Evolutionary conservation across 2,797 vertebrate species (phyloP), one percentile per base, ranked within the genome.

Genomic region (Hemibagrus guttatus): DNA sequence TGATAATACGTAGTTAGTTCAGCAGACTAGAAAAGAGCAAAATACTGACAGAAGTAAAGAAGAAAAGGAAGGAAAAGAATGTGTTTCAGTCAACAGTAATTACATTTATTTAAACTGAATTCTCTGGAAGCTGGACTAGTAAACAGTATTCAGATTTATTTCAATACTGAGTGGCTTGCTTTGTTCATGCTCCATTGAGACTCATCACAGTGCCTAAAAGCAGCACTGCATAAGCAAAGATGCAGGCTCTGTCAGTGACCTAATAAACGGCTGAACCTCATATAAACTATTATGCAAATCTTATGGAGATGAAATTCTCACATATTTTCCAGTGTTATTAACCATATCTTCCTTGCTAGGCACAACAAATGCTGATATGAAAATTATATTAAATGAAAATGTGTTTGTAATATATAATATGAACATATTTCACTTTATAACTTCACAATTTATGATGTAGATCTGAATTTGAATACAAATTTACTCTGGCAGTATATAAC

Each of bases 251-350:
- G 21, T 80, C 4, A 16, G 1, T 16, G 59, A 46, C 42, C 8
- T 75, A 9, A 56, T 79, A 23, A 85, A 85, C 12, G 52, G 6
- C 42, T 69, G 71, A 19, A 69, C 7, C 11, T 54, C 35, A 49
- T 39, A 64, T 13, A 79, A 79, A 21, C 61, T 13, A 78, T 11
- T 69, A 21, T 83, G 86, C 74, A 84, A 87, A 87, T 84, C 14
- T 13, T 79, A 54, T 84, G 81, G 81, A 61, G 26, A 78, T 54
- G 42, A 68, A 49, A 31, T 83, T 83, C 61, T 76, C 58, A 68
- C 8, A 58, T 46, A 16, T 23, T 72, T 52, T 21, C 56, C 23
- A 42, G 35, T 16, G 19, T 42, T 59, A n/a, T 42, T 16, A 61
- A 11, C 11, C 0, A 80, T 61, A 12, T 42, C 2, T 17, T 56